phyloP scores from a whole-genome alignment of 1,140 invertebrate species.

The Akabosia matsudoensis region DNA sequence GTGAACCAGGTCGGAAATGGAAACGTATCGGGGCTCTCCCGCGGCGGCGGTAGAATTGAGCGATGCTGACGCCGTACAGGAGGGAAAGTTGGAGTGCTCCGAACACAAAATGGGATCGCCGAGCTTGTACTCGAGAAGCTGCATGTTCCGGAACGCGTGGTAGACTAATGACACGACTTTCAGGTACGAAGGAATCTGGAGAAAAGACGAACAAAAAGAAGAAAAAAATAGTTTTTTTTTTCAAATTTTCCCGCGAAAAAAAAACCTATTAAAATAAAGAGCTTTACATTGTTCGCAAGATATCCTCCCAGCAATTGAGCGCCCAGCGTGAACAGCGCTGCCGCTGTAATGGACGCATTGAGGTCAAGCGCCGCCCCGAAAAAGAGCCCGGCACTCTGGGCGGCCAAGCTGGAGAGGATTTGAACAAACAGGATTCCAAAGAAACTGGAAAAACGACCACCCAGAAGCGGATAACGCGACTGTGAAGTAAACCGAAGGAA shows the following conservation, averaged over 20 bases:
- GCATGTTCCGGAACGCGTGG: constrained; percentile 82
- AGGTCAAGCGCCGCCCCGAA: constrained; percentile 78
- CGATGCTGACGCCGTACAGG: not conserved
- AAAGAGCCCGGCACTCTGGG: constrained; percentile 78
- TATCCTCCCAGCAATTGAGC: constrained; percentile 82
- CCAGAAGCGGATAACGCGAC: constrained; percentile 78
- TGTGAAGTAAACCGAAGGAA: constrained; percentile 74
- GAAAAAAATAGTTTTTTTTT: not conserved
- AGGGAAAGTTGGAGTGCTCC: constrained; percentile 18
- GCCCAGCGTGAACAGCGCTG: constrained; percentile 73
- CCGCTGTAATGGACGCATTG: constrained; percentile 74
- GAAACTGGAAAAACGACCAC: constrained; percentile 59
- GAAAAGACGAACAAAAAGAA: not conserved
- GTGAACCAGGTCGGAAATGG: constrained; percentile 65
- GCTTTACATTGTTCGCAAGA: constrained; percentile 69
- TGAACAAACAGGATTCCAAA: constrained; percentile 71
- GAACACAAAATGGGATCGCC: constrained; percentile 67
- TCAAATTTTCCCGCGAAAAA: not conserved
- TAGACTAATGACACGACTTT: constrained; percentile 63
- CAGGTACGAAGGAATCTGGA: constrained; percentile 43
- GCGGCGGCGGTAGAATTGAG: not conserved
- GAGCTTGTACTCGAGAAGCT: constrained; percentile 74
- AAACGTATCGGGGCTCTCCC: constrained; percentile 56
- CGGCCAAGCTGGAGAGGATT: constrained; percentile 72
- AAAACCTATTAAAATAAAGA: too few relatives aligned